Percentiles rank a stretch among this genome's conserved stretches.
phyloP scores from a whole-genome alignment of 2,797 vertebrate genomes.

The Perodicticus potto region DNA sequence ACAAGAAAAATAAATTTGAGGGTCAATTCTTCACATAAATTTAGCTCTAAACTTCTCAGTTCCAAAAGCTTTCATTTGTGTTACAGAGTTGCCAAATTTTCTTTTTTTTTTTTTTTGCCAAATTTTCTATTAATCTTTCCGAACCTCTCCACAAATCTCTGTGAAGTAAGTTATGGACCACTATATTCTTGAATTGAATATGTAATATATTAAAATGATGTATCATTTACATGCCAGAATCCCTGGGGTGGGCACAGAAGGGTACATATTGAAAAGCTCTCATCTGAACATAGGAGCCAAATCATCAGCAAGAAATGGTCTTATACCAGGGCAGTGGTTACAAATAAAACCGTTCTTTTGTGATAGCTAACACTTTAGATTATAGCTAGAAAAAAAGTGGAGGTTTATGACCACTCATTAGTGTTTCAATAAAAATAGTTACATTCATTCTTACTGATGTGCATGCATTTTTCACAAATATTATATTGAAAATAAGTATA shows the following conservation, averaged over 20 bases:
- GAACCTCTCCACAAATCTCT: conserved; percentile 56
- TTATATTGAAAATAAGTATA: neutral
- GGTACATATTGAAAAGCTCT: neutral
- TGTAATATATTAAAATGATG: neutral
- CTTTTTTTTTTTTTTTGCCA: too few relatives aligned
- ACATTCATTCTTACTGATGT: conserved; percentile 1
- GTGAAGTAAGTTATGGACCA: neutral
- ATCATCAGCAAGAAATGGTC: conserved; percentile 28
- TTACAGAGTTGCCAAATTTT: conserved; percentile 30
- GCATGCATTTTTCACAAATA: conserved; percentile 2
- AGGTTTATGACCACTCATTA: neutral
- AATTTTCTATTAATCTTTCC: neutral
- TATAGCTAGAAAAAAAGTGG: neutral
- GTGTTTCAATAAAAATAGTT: conserved; percentile 14
- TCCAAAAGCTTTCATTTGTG: conserved; percentile 27
- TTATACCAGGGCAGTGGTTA: conserved; percentile 24
- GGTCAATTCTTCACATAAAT: conserved; percentile 7
- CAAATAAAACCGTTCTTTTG: conserved; percentile 51
- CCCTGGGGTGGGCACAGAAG: neutral
- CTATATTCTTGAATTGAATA: neutral
- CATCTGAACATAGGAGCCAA: neutral
- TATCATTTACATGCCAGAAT: conserved; percentile 45
- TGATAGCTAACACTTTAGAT: neutral
- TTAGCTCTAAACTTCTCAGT: conserved; percentile 16
- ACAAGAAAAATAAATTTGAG: conserved; percentile 34